Percentiles rank a stretch among this genome's conserved stretches.
Conservation (phyloP, 2,888 invertebrate genomes). For the Brenthis daphne region DNA sequence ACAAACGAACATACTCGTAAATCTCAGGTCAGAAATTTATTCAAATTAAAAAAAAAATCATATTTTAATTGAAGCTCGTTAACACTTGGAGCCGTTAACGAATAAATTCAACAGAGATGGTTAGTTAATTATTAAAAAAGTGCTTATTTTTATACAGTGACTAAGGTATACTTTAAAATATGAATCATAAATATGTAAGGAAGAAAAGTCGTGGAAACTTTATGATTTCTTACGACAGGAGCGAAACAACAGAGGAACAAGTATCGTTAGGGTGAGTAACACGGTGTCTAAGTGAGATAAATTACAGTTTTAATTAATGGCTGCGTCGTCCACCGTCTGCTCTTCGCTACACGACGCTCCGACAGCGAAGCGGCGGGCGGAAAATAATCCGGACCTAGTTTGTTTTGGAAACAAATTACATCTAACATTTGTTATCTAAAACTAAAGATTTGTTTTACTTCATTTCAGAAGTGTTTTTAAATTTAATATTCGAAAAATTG, state of each 20-base stretch:
- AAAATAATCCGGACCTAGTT: conserved; percentile 19
- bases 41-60: too few relatives aligned
- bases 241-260: conserved; percentile 35
- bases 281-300: conserved; percentile 38
- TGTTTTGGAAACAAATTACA: conserved; percentile 31
- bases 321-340: conserved; percentile 28
- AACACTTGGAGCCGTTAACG: too few relatives aligned
- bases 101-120: not conserved
- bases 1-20: too few relatives aligned
- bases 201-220: conserved; percentile 13
- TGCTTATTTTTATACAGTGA: not conserved
- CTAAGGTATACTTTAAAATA: conserved; percentile 4
- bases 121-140: not conserved
- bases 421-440: conserved; percentile 16
- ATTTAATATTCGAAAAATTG: not conserved
- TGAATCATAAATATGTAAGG: conserved; percentile 14
- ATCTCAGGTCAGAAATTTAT: too few relatives aligned
- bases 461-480: not conserved
- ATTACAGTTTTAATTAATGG: conserved; percentile 43
- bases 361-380: conserved; percentile 19
- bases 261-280: conserved; percentile 36
- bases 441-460: not conserved
- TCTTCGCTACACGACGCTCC: conserved; percentile 6
- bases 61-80: too few relatives aligned
- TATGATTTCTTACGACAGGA: conserved; percentile 26